Percentiles rank a stretch among this genome's conserved stretches.
Evolutionary conservation across 2,888 invertebrate species (phyloP).

Genomic region (Galeruca laticollis): DNA sequence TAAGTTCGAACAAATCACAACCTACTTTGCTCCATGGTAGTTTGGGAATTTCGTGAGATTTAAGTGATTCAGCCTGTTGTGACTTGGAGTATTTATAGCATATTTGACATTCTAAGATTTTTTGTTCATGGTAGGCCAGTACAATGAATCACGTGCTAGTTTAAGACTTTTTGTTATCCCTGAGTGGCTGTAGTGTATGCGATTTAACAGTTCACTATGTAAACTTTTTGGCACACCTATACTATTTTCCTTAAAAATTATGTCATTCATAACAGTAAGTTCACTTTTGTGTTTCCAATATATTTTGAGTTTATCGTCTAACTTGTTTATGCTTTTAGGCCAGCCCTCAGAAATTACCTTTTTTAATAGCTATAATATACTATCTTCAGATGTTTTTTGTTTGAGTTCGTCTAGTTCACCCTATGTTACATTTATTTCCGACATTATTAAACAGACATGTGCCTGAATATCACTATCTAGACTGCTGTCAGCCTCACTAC

Average conservation of each 20-base stretch:
- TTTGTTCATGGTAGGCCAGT: slow-evolving; percentile 51
- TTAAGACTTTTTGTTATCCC: slow-evolving; percentile 49
- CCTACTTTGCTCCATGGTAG: slow-evolving; percentile 40
- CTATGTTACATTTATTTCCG: slow-evolving; percentile 36
- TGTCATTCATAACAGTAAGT: slow-evolving; percentile 35
- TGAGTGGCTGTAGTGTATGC: slow-evolving; percentile 38
- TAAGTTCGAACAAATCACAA: slow-evolving; percentile 29
- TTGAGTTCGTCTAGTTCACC: slow-evolving; percentile 33
- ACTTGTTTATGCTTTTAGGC: slow-evolving; percentile 45
- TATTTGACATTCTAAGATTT: no score
- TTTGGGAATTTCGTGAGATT: no score
- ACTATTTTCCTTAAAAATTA: slow-evolving; percentile 44
- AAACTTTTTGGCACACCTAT: slow-evolving; percentile 41
- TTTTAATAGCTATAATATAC: slow-evolving; percentile 46
- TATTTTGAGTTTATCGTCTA: slow-evolving; percentile 32
- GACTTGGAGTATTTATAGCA: no score
- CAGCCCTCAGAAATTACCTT: slow-evolving; percentile 49
- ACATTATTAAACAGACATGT: slow-evolving; percentile 37
- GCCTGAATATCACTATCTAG: slow-evolving; percentile 20
- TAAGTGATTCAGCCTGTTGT: no score
- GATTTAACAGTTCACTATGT: slow-evolving; percentile 35
- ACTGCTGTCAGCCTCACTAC: slow-evolving; percentile 32
- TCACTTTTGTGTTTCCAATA: slow-evolving; percentile 38
- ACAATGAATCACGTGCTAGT: slow-evolving; percentile 46
- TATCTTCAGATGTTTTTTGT: slow-evolving; percentile 40